Base-by-base conservation (phyloP, 23 tunicate species). In the Corella eumyota region DNA sequence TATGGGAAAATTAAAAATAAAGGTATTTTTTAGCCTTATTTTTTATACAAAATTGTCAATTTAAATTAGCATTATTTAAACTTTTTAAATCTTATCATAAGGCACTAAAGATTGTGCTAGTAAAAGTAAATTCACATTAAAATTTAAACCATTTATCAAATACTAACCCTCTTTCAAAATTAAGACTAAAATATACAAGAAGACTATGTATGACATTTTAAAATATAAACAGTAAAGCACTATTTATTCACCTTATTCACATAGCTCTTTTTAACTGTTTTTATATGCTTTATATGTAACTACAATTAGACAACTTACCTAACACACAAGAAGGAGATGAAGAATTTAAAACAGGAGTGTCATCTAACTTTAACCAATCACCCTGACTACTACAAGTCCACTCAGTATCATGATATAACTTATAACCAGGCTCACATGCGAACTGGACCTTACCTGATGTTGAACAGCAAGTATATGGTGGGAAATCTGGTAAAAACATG, bases 401-500 rank as follows among this genome's bases (percentile, higher is more conserved):
- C 45, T 68, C 74, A n/a, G 65, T 38, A 20, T 62, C 75, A 36
- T 26, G 19, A 55, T 22, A 22, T 45, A 79, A 15, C 1, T 30
- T 25, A 27, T 61, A 79, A 2, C 87, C 87, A 40, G 36, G 25
- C 17, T 79, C 67, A 40, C 87, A 79, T 4, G 40, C 60, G 45
- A 79, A 79, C 60, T 79, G 77, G 36, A 70, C 77, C 3, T 25
- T 36, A 7, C 72, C 72, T 1, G 47, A 58, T 13, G 61, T 23
- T 21, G 67, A 46, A 54, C 87, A 79, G 40, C 87, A 79, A 2
- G 65, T 45, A 60, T 60, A n/a, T n/a, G n/a, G n/a, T n/a, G n/a
- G n/a, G n/a, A n/a, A n/a, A n/a, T n/a, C n/a, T n/a, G n/a, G n/a
- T n/a, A n/a, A n/a, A n/a, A n/a, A n/a, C n/a, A n/a, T n/a, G n/a